phyloP scores from a whole-genome alignment of 2,113 vertebrate species.

The Ceyx margarethae region DNA sequence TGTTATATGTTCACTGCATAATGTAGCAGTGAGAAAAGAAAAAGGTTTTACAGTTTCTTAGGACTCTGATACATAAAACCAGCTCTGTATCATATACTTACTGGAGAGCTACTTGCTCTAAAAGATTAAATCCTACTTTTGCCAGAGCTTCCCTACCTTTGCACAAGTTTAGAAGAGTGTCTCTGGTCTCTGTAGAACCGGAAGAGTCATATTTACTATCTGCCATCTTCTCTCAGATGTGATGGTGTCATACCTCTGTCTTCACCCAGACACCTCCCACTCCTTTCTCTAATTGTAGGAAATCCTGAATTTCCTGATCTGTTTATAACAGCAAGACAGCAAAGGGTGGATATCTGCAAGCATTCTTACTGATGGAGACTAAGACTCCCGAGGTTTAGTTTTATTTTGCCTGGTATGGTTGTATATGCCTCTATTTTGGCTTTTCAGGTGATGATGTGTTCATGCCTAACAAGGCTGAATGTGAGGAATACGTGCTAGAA shows the following conservation, averaged over 20 bases:
- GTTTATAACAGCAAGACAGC: background rate
- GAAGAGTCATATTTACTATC: background rate
- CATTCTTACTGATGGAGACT: background rate
- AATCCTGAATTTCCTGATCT: background rate
- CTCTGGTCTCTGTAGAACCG: background rate
- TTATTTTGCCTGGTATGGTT: background rate
- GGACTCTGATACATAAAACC: background rate
- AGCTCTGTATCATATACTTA: background rate
- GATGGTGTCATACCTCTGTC: background rate
- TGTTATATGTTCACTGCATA: background rate
- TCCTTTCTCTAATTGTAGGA: background rate
- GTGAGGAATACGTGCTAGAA: conserved; percentile 84
- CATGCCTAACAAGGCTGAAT: conserved; percentile 68
- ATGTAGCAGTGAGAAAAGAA: background rate
- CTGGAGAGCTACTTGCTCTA: background rate
- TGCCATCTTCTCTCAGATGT: background rate
- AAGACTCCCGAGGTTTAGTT: background rate
- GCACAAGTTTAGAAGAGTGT: background rate
- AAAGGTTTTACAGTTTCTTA: background rate
- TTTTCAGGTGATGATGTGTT: conserved; percentile 84
- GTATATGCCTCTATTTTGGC: background rate
- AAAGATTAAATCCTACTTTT: background rate
- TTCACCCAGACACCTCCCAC: background rate
- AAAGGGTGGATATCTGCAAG: background rate
- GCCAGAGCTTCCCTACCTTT: background rate